Evolutionary conservation across 1,140 invertebrate species (phyloP).

Genomic region (Whitmania pigra): DNA sequence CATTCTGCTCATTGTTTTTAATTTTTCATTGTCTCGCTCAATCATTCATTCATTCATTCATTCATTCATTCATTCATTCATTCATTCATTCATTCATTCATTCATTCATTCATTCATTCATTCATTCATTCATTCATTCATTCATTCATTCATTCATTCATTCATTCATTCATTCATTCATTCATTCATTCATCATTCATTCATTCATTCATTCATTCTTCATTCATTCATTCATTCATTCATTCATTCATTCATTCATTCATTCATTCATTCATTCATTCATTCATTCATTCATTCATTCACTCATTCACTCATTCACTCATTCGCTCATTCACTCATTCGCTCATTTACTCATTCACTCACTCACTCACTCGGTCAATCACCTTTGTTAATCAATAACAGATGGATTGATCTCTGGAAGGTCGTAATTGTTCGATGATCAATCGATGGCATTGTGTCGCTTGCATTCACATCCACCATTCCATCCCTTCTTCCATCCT

Average conservation of each 20-base stretch:
- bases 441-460: too few species aligned
- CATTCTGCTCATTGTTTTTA: too few species aligned
- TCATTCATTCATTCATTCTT: conserved; percentile 12
- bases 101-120: conserved; percentile 20
- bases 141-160: conserved; percentile 20
- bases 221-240: conserved; percentile 11
- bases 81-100: conserved; percentile 18
- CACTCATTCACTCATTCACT: too few species aligned
- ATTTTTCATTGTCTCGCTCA: conserved; percentile 13
- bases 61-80: conserved; percentile 20
- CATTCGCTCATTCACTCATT: too few species aligned
- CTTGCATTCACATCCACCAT: too few species aligned
- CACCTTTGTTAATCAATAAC: too few species aligned
- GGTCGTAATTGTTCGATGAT: too few species aligned
- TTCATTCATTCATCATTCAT: conserved; percentile 17
- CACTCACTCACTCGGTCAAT: conserved; percentile 21
- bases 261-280: conserved; percentile 19
- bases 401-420: too few species aligned
- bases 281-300: too few species aligned
- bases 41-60: conserved; percentile 20
- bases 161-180: conserved; percentile 20
- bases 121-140: too few species aligned
- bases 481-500: too few species aligned
- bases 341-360: conserved; percentile 22
- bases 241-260: conserved; percentile 15